Base-by-base conservation (phyloP, 2,797 vertebrate species). In the Onychomys leucogaster region DNA sequence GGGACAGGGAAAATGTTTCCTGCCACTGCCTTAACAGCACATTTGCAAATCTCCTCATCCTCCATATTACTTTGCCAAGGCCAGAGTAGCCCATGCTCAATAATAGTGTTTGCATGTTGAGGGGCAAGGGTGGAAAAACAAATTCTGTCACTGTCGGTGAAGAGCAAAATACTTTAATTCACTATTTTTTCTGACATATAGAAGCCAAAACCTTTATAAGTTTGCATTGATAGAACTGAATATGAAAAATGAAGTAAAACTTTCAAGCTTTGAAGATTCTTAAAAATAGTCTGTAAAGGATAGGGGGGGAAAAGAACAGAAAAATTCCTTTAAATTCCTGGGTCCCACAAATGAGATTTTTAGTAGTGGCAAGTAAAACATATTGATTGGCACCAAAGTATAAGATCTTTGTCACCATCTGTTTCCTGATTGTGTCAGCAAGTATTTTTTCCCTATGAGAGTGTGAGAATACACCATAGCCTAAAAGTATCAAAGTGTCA, bases 371-470 rank as follows among this genome's bases (percentile, higher is more conserved):
- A 98, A 99, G 98, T 98, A 98, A 99, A 98, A 98, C 98, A 98
- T 98, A 98, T 99, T 99, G 98, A 99, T 99, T 99, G 98, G 98
- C 98, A 99, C 98, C 98, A 98, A 98, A 98, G 98, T 98, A 98
- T 98, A 99, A 98, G 98, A 98, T 98, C 98, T 98, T 98, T 98
- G 98, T 99, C 98, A 98, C 99, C 99, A 99, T 99, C 99, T 99
- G 99, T 98, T 99, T 99, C 98, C 98, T 98, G 98, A 98, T 98
- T 99, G 98, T 99, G 98, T 99, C 99, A 99, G 98, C 98, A 98
- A 99, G 98, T 99, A 98, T 98, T 99, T 98, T 98, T 98, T 99
- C 98, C 98, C 98, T 97, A 96, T 95, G 96, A 97, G 98, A 99
- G 98, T 99, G 98, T 99, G 98, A 99, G 98, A 99, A 99, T 98